These are phyloP conservation scores for Knipowitschia caucasica DNA, from an alignment of 2,797 vertebrate genomes.

Conservation along the genomic window DNA sequence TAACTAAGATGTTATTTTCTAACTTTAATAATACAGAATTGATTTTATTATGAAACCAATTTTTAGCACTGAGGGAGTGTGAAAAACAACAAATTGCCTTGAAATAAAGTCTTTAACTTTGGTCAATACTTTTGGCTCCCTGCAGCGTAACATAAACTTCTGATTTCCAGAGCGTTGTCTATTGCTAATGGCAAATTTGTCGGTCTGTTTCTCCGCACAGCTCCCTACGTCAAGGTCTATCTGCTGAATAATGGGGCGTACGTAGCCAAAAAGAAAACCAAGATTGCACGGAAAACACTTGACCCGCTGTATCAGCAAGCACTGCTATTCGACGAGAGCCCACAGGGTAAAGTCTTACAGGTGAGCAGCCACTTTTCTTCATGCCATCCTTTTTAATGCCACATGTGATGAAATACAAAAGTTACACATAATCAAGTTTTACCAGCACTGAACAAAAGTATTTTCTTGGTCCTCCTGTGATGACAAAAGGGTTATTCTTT, in stretches of 20 bases:
- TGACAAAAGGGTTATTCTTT: too few species aligned
- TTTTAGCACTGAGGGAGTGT: too few species aligned
- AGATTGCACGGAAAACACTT: conserved; percentile 97
- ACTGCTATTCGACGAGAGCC: conserved; percentile 93
- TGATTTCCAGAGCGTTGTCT: conserved; percentile 6
- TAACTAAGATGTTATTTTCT: too few species aligned
- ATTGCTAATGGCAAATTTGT: conserved; percentile 30
- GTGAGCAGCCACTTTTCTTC: conserved; percentile 69
- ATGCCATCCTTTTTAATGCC: neutral
- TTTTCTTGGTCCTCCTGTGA: too few species aligned
- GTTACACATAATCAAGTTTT: neutral
- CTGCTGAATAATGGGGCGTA: conserved; percentile 95
- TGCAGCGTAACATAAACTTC: conserved; percentile 12
- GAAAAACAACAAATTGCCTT: neutral
- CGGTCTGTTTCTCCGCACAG: conserved; percentile 65
- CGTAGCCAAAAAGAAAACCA: conserved; percentile 98
- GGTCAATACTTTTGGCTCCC: neutral
- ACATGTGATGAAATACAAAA: neutral
- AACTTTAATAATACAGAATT: too few species aligned
- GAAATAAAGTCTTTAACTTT: neutral
- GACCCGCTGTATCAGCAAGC: conserved; percentile 97
- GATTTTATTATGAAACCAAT: too few species aligned
- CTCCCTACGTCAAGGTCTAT: conserved; percentile 97
- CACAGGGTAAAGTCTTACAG: conserved; percentile 98
- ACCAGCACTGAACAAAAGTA: neutral